Conservation (phyloP, 2,888 invertebrate species). For the Xanthorhoe designata region DNA sequence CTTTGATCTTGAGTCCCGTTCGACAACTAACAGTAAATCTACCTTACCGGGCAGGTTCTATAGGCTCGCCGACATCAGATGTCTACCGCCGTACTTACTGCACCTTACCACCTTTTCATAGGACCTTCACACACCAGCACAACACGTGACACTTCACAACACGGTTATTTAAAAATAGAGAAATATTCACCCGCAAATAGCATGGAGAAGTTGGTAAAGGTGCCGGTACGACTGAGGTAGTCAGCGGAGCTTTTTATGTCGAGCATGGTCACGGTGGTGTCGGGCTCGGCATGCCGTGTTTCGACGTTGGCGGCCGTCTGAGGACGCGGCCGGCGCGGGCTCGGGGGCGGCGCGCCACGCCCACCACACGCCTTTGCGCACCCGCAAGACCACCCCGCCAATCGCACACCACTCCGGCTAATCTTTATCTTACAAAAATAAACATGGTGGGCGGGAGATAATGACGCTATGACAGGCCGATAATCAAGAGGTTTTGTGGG, state of each 20-base stretch:
- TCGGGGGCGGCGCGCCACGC: conserved; percentile 62
- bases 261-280: conserved; percentile 87
- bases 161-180: conserved; percentile 49
- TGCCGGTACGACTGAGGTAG: conserved; percentile 95
- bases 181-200: conserved; percentile 93
- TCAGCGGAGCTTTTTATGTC: conserved; percentile 97
- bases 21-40: conserved; percentile 2
- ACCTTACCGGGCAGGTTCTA: conserved; percentile 30
- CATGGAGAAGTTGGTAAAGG: conserved; percentile 98
- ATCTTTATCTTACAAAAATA: conserved; percentile 85
- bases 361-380: conserved; percentile 60
- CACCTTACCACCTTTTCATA: conserved; percentile 36
- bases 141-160: conserved; percentile 59
- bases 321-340: conserved; percentile 30
- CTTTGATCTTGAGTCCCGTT: neutral
- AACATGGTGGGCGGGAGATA: conserved; percentile 83
- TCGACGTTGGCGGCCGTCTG: conserved; percentile 45
- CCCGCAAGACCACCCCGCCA: conserved; percentile 69
- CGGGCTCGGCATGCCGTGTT: conserved; percentile 60
- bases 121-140: conserved; percentile 45
- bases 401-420: conserved; percentile 79
- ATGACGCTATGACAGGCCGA: conserved; percentile 75
- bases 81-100: conserved; percentile 49
- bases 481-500: conserved; percentile 82
- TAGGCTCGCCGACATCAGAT: conserved; percentile 17